A percentile compares a stretch with the other conserved stretches of the same genome.
Evolutionary conservation across 2,113 vertebrate species (phyloP).

Genomic region (Eonycteris spelaea): DNA sequence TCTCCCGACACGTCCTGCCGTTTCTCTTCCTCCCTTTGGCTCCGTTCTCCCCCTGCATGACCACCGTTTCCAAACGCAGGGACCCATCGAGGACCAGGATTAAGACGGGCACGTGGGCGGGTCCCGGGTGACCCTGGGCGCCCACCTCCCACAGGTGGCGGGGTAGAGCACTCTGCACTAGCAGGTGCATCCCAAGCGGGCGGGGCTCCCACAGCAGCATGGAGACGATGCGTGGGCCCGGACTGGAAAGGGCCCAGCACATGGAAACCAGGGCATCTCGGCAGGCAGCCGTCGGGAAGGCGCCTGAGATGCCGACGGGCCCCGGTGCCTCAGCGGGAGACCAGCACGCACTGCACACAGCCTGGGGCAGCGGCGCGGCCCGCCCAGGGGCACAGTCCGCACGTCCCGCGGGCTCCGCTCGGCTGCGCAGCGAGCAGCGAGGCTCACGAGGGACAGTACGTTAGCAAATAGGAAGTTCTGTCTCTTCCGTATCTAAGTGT

Average conservation of each 20-base stretch:
- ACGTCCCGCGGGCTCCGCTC: neutral
- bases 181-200: fast-evolving
- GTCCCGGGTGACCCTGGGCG: no score
- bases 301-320: fast-evolving
- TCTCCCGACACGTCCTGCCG: neutral
- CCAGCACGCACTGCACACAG: neutral
- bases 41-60: neutral
- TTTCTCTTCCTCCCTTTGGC: neutral
- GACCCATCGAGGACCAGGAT: neutral
- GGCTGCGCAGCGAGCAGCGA: neutral
- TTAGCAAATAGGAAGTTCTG: neutral
- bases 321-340: neutral
- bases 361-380: neutral
- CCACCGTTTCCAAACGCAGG: neutral
- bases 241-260: neutral
- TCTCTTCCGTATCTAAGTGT: neutral
- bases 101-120: neutral
- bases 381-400: no score
- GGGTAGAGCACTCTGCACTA: neutral
- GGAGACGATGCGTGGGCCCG: fast-evolving
- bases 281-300: neutral
- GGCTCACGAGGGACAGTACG: neutral
- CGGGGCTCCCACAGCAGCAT: fast-evolving
- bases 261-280: neutral
- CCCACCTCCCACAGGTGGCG: neutral